Evolutionary conservation across 2,888 invertebrate species (phyloP).

Genomic region (Mystacides longicornis): DNA sequence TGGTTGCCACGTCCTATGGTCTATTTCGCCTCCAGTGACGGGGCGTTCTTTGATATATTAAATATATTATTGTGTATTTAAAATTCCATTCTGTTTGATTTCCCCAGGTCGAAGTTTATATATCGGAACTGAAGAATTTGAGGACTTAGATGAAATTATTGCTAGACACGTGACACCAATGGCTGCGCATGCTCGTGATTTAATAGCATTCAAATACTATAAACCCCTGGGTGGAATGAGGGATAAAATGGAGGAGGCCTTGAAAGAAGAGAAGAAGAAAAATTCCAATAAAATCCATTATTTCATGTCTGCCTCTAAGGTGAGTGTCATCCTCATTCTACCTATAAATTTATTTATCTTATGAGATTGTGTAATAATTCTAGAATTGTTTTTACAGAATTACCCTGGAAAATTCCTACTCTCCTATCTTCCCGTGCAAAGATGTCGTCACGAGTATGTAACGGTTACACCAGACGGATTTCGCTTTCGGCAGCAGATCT

Average conservation of each 20-base stretch:
- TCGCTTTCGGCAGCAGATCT: conserved; percentile 80
- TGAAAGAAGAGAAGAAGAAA: conserved; percentile 84
- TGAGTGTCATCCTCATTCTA: not conserved
- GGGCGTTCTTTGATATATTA: no score
- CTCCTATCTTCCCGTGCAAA: conserved; percentile 83
- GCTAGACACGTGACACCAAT: conserved; percentile 94
- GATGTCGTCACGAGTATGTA: conserved; percentile 85
- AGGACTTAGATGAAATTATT: conserved; percentile 98
- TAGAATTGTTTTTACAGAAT: conserved; percentile 35
- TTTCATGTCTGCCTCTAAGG: conserved; percentile 70
- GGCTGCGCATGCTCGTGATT: conserved; percentile 87
- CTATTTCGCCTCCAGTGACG: no score
- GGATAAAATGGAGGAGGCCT: conserved; percentile 79
- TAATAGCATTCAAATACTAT: conserved; percentile 88
- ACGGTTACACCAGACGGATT: conserved; percentile 90
- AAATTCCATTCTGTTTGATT: not conserved
- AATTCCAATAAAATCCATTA: conserved; percentile 86
- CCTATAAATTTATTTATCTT: not conserved
- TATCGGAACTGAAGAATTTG: conserved; percentile 91
- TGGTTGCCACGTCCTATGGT: no score
- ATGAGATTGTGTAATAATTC: not conserved
- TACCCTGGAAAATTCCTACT: conserved; percentile 90
- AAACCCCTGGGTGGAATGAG: conserved; percentile 69
- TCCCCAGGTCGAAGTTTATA: conserved; percentile 56
- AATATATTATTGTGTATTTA: no score